Conservation (phyloP, 2,113 vertebrate genomes). For the Antechinus stuartii region DNA sequence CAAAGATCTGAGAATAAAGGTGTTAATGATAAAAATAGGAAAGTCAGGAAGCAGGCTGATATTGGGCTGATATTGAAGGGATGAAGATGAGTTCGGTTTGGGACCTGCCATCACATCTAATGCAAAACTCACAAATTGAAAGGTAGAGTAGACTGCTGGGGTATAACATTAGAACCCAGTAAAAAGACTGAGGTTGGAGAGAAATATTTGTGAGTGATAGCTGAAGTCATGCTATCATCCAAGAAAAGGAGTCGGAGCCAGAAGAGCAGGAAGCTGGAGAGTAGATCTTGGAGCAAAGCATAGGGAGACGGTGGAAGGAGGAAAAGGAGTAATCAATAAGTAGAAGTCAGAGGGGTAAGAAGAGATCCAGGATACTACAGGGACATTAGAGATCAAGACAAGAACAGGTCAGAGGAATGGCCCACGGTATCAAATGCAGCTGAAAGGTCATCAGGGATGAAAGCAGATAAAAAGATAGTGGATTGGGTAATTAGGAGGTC, state of each 20-base stretch:
- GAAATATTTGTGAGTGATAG: neutral
- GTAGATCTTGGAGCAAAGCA: neutral
- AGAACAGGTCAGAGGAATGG: neutral
- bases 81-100: neutral
- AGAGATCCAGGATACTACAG: neutral
- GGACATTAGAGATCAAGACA: neutral
- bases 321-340: neutral
- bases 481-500: neutral
- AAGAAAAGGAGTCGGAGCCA: neutral
- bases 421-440: neutral
- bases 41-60: neutral
- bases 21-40: neutral
- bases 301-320: neutral
- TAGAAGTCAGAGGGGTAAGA: neutral
- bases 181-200: neutral
- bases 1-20: neutral
- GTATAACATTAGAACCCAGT: neutral
- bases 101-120: neutral
- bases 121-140: neutral
- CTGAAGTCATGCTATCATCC: neutral
- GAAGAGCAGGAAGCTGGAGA: neutral
- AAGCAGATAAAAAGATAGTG: constrained; percentile 35
- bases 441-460: neutral
- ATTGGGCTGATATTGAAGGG: neutral
- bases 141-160: neutral